Base-by-base conservation (phyloP, 2,797 vertebrate species). In the Pangasius sanitwongsei region DNA sequence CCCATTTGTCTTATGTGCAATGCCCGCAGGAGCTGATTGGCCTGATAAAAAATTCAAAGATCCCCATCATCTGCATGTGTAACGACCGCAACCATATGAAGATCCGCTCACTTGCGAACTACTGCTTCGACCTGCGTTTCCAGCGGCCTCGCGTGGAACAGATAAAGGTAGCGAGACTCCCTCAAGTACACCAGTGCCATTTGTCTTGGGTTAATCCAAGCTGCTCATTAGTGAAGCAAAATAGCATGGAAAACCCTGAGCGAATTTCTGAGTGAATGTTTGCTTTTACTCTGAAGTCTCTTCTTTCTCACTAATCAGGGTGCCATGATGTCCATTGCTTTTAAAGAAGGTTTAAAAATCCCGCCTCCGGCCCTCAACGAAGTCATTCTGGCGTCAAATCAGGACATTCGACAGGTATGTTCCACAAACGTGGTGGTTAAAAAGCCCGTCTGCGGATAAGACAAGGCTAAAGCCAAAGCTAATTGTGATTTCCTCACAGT, bases 61-160 rank as follows among this genome's bases (percentile, higher is more conserved):
- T 99, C 67, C 98, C 99, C 87, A 98, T 99, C 92, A 98, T 99
- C 94, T 99, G 97, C 92, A 99, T 99, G 98, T 99, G 99, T 91
- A 99, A 99, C 13, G 98, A 99, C 87, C 97, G 99, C n/a, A 99
- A 99, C 93, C 98, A 99, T 91, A 96, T 94, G 12, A 99, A 99
- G 95, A 99, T 99, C 80, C 96, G 99, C 37, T 99, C 98, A 5
- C 93, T 99, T 89, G 96, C 97, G 50, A 98, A 99, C 95, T 97
- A 99, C 93, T 99, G 98, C 92, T 97, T 97, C 2, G 99, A 99
- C 92, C 97, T 99, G 93, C 98, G 98, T 88, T 98, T 99, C 94
- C 98, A 97, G 95, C 97, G 98, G 88, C 98, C 98, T 1, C 96
- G 98, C 3, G 89, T 99, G 69, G 98, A 99, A 85, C 98, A 99